phyloP scores from a whole-genome alignment of 1,140 invertebrate genomes.

The Euglossa dilemma region DNA sequence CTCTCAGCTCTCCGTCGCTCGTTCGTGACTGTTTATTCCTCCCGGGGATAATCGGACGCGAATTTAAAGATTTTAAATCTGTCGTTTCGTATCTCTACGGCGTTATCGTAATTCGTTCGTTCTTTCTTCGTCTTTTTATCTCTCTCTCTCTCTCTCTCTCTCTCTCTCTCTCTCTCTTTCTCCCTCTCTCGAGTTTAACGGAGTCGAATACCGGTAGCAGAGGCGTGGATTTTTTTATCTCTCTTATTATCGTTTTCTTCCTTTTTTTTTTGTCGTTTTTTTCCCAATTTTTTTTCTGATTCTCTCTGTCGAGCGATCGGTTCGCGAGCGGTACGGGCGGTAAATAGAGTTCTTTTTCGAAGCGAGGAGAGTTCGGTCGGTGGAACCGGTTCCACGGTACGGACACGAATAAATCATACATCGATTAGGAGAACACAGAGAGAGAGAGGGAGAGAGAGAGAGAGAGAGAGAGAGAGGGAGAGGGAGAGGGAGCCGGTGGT shows the following conservation, averaged over 20 bases:
- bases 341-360: constrained; percentile 11
- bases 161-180: no score
- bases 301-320: not conserved
- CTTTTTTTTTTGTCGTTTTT: no score
- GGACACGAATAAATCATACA: constrained; percentile 37
- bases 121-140: not conserved
- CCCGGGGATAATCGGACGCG: not conserved
- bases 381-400: constrained; percentile 24
- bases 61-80: not conserved
- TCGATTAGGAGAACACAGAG: constrained; percentile 21
- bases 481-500: not conserved
- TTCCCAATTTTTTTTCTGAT: not conserved
- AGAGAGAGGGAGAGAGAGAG: no score
- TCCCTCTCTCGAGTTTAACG: no score
- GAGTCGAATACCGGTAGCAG: not conserved
- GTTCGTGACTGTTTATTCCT: not conserved
- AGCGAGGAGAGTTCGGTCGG: not conserved
- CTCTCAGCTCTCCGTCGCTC: no score
- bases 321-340: not conserved
- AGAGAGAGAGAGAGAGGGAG: no score
- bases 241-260: no score
- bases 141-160: not conserved
- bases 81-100: no score
- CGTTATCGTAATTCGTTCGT: not conserved
- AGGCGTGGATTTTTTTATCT: not conserved